Evolutionary conservation across 2,797 vertebrate species (phyloP).

Genomic region (Phrynocephalus forsythii): DNA sequence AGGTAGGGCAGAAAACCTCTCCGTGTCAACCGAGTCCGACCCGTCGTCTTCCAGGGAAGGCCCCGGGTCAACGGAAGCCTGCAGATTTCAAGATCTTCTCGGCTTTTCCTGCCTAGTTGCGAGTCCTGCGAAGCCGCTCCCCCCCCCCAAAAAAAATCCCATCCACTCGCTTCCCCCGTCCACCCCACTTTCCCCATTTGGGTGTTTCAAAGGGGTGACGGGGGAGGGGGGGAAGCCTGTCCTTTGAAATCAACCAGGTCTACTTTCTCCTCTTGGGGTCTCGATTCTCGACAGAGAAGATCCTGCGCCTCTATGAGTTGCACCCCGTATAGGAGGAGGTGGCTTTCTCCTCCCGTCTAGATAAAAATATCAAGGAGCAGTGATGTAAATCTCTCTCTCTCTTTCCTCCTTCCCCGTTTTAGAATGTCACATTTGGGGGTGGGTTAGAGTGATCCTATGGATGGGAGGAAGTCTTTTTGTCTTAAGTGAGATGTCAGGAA

Average conservation of each 20-base stretch:
- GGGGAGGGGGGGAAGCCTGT: background rate
- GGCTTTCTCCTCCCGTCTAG: background rate
- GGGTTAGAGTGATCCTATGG: background rate
- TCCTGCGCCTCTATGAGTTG: too few species aligned
- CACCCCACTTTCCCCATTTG: background rate
- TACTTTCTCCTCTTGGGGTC: slow-evolving; percentile 4
- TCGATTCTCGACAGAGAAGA: background rate
- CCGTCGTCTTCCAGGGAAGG: background rate
- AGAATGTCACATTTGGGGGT: background rate
- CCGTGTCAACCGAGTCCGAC: background rate
- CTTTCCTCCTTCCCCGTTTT: background rate
- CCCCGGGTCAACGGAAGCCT: background rate
- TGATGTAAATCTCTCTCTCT: background rate
- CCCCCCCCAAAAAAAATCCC: too few species aligned
- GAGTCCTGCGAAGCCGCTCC: too few species aligned
- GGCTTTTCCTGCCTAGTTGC: background rate
- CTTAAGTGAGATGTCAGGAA: background rate
- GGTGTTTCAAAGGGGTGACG: background rate
- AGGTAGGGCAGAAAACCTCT: background rate
- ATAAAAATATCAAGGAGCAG: too few species aligned
- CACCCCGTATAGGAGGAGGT: too few species aligned
- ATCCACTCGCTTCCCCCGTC: background rate
- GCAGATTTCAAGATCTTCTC: background rate
- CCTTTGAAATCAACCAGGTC: slow-evolving; percentile 8
- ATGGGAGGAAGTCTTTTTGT: background rate